These are phyloP conservation scores for Leptogaster cylindrica DNA, from an alignment of 2,888 invertebrate genomes.

Conservation along the genomic window DNA sequence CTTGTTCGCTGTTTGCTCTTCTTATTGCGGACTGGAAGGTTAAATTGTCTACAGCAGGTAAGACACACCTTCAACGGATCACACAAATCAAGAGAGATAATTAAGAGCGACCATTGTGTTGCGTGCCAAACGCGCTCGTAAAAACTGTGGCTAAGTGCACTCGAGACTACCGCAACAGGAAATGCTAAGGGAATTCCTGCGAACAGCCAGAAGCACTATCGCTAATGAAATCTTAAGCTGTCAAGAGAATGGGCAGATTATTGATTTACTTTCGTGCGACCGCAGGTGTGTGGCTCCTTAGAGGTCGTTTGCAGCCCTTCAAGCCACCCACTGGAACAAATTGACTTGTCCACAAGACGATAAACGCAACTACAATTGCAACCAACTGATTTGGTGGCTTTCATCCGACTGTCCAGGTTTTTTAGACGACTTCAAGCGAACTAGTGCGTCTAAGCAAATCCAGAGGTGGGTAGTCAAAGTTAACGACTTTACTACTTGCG, in stretches of 20 bases:
- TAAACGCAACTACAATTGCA: too few species aligned
- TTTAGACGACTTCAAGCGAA: too few species aligned
- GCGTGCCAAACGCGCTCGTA: conserved; percentile 4
- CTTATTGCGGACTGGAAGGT: conserved; percentile 19
- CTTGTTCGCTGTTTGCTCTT: neutral
- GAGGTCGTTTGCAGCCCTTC: too few species aligned
- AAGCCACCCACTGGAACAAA: too few species aligned
- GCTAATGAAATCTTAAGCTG: conserved; percentile 27
- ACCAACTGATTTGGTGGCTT: too few species aligned
- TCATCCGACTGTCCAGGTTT: too few species aligned
- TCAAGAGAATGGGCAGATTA: conserved; percentile 16
- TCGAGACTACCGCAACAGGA: conserved; percentile 27
- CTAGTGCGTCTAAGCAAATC: too few species aligned
- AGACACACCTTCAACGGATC: conserved; percentile 31
- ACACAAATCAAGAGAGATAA: conserved; percentile 23
- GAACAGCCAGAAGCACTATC: conserved; percentile 11
- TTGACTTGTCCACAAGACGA: too few species aligned
- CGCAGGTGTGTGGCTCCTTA: neutral
- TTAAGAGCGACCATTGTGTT: conserved; percentile 12
- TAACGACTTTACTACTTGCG: too few species aligned
- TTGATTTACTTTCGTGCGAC: neutral
- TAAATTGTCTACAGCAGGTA: conserved; percentile 7
- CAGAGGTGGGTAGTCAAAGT: too few species aligned
- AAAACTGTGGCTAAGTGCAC: conserved; percentile 10
- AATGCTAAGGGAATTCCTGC: conserved; percentile 24